A percentile compares a stretch with the other conserved stretches of the same genome.
Conservation (phyloP, 2,888 invertebrate species). For the Exocentrus adspersus region DNA sequence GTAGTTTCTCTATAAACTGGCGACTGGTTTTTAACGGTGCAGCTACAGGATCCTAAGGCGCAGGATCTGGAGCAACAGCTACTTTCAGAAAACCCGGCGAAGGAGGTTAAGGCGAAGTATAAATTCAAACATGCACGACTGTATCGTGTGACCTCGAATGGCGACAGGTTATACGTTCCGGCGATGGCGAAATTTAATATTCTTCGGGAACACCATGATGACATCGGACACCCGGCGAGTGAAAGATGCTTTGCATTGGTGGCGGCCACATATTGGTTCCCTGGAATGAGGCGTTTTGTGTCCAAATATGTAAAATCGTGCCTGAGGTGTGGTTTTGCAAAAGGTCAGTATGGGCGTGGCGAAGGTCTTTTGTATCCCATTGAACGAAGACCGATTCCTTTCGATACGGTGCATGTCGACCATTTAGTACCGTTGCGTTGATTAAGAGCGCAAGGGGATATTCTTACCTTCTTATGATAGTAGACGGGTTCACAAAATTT, state of each 20-base stretch:
- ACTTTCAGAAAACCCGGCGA: background rate
- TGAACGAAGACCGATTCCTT: constrained; percentile 15
- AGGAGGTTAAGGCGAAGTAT: no score
- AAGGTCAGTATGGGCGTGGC: constrained; percentile 41
- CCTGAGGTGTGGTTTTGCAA: constrained; percentile 52
- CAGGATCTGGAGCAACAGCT: background rate
- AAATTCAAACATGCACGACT: no score
- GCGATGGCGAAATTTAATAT: constrained; percentile 20
- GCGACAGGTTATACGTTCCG: constrained; percentile 27
- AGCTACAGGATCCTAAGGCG: constrained; percentile 34
- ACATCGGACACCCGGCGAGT: background rate
- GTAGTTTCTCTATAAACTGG: constrained; percentile 26
- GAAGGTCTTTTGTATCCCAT: constrained; percentile 20
- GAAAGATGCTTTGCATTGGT: constrained; percentile 22
- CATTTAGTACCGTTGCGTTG: no score
- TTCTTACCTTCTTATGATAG: no score
- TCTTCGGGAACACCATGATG: constrained; percentile 8
- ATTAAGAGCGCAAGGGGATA: no score
- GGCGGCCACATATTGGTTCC: constrained; percentile 31
- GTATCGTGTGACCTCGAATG: no score
- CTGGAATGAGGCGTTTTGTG: constrained; percentile 30
- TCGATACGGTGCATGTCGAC: constrained; percentile 28
- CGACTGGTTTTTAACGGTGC: constrained; percentile 42
- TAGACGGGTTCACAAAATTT: no score
- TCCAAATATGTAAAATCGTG: constrained; percentile 39